Evolutionary conservation across 2,113 vertebrate genomes (phyloP).

Genomic region (Aegotheles bennettii): DNA sequence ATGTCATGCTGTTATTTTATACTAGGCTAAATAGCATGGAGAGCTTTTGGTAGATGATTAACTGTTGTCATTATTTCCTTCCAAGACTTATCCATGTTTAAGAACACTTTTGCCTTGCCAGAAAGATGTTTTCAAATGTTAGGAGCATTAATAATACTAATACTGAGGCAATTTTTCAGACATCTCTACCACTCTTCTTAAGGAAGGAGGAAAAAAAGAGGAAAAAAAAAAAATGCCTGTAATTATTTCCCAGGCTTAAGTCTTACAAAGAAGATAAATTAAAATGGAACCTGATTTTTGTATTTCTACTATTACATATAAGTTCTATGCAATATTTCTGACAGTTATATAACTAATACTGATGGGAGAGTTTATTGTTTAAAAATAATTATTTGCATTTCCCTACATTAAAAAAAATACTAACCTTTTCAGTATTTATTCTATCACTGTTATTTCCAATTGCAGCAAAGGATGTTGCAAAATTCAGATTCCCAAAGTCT

Average conservation of each 20-base stretch:
- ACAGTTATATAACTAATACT: not conserved
- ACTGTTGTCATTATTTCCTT: constrained; percentile 83
- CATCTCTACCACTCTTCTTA: constrained; percentile 85
- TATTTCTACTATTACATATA: not conserved
- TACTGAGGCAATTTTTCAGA: constrained; percentile 83
- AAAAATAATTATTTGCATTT: not conserved
- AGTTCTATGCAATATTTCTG: not conserved
- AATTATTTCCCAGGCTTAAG: not conserved
- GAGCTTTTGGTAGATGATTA: constrained; percentile 75
- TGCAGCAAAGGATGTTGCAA: not conserved
- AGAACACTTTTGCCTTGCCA: constrained; percentile 85
- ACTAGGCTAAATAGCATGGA: constrained; percentile 80
- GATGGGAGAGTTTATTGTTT: not conserved
- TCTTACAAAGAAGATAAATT: not conserved
- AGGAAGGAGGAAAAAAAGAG: not conserved
- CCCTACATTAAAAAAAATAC: not conserved
- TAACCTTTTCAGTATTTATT: not conserved
- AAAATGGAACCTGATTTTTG: not conserved
- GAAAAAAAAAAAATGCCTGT: not conserved
- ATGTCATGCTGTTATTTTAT: not conserved
- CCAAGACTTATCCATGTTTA: constrained; percentile 84
- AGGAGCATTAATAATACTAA: constrained; percentile 84
- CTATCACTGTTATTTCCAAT: not conserved
- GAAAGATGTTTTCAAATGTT: constrained; percentile 83
- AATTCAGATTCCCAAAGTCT: not conserved